Conservation (phyloP, 2,888 invertebrate species). For the Eulithis prunata region DNA sequence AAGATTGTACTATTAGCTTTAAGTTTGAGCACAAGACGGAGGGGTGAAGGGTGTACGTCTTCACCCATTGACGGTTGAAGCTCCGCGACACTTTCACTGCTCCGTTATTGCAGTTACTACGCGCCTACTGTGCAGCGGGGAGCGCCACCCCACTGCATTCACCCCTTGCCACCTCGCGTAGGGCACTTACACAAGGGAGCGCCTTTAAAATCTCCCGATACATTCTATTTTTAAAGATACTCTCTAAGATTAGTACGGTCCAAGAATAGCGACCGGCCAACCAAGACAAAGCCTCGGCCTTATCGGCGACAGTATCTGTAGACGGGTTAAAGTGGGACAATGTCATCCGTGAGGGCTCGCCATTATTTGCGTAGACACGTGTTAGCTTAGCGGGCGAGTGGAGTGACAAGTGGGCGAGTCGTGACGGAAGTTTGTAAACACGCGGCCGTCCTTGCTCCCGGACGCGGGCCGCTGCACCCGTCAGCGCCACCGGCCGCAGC, state of each 20-base stretch:
- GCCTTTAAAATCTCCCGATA: constrained; percentile 71
- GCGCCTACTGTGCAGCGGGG: constrained; percentile 79
- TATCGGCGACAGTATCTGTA: constrained; percentile 72
- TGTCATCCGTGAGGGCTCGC: constrained; percentile 79
- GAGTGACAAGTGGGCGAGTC: constrained; percentile 75
- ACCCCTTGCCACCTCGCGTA: constrained; percentile 71
- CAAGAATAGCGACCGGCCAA: constrained; percentile 43
- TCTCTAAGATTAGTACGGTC: constrained; percentile 41
- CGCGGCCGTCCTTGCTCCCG: constrained; percentile 75
- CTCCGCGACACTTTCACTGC: constrained; percentile 84
- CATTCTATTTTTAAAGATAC: constrained; percentile 44
- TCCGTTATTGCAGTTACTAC: constrained; percentile 84
- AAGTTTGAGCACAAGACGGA: constrained; percentile 78
- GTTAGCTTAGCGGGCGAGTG: constrained; percentile 63
- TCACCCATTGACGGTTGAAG: constrained; percentile 84
- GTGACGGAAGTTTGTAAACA: constrained; percentile 83
- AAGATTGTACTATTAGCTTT: constrained; percentile 76
- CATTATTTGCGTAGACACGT: constrained; percentile 82
- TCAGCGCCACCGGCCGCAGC: neutral
- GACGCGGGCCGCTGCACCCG: constrained; percentile 57
- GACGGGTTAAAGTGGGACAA: constrained; percentile 77
- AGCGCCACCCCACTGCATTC: constrained; percentile 76
- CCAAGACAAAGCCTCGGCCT: constrained; percentile 58
- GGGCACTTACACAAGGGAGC: constrained; percentile 73
- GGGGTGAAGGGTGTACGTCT: constrained; percentile 81